These are phyloP conservation scores for Notechis scutatus DNA, from an alignment of 2,113 vertebrate genomes.

Conservation along the genomic window DNA sequence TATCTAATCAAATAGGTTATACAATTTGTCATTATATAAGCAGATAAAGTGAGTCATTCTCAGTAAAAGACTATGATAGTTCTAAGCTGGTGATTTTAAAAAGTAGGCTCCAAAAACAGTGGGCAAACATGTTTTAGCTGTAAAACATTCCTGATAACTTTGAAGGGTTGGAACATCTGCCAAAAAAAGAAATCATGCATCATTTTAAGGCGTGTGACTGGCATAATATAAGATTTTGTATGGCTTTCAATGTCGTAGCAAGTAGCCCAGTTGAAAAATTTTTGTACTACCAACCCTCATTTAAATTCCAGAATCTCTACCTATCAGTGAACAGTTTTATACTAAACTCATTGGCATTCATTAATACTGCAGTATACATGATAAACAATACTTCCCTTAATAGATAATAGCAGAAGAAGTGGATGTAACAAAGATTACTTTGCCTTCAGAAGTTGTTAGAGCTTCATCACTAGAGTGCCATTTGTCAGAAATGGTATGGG, in stretches of 20 bases:
- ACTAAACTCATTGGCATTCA: not conserved
- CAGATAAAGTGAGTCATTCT: slow-evolving; percentile 48
- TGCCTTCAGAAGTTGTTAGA: not conserved
- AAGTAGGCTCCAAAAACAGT: not conserved
- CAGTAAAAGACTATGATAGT: slow-evolving; percentile 36
- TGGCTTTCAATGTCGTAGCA: not conserved
- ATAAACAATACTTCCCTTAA: not conserved
- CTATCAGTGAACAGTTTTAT: no score
- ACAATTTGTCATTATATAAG: slow-evolving; percentile 42
- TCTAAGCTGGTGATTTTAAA: not conserved
- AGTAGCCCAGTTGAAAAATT: no score
- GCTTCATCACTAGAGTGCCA: no score
- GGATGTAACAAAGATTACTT: not conserved
- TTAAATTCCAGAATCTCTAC: not conserved
- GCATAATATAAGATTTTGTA: not conserved
- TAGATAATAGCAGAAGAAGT: not conserved
- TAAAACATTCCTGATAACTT: not conserved
- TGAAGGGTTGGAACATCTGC: not conserved
- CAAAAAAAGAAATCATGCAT: not conserved
- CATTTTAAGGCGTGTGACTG: not conserved
- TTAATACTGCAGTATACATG: not conserved
- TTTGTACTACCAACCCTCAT: not conserved
- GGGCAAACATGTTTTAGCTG: not conserved
- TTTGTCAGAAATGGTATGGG: no score
- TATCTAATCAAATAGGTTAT: slow-evolving; percentile 37